These are phyloP conservation scores for Chrysolina oricalcia DNA, from an alignment of 2,888 invertebrate genomes.

Conservation along the genomic window DNA sequence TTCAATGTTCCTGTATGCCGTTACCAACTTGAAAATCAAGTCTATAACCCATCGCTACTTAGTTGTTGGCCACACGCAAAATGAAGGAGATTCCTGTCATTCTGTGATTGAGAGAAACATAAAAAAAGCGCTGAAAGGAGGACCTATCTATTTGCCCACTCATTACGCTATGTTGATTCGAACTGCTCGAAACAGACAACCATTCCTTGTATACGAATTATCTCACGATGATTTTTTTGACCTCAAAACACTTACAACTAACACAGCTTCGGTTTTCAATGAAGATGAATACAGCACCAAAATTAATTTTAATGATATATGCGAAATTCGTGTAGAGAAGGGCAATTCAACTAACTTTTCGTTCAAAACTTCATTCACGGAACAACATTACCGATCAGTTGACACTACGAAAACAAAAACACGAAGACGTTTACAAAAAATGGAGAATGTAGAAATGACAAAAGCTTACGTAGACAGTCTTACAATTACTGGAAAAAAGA, in stretches of 20 bases:
- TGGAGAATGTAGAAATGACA: constrained; percentile 15
- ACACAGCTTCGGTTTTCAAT: not conserved
- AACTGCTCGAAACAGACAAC: constrained; percentile 24
- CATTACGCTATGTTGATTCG: constrained; percentile 35
- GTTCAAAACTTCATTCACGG: too few relatives aligned
- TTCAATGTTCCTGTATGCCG: constrained; percentile 50
- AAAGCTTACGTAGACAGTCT: constrained; percentile 15
- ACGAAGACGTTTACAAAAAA: not conserved
- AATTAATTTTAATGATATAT: too few relatives aligned
- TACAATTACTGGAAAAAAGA: constrained; percentile 12
- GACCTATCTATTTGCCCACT: constrained; percentile 39
- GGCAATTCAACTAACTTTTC: too few relatives aligned
- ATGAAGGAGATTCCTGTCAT: constrained; percentile 57
- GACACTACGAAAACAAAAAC: not conserved
- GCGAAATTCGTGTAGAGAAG: too few relatives aligned
- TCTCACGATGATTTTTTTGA: constrained; percentile 26
- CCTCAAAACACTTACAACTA: constrained; percentile 11
- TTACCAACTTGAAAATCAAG: constrained; percentile 46
- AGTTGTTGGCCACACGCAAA: constrained; percentile 56
- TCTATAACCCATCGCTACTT: constrained; percentile 57
- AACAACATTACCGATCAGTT: constrained; percentile 2
- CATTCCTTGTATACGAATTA: constrained; percentile 28
- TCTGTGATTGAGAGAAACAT: constrained; percentile 54
- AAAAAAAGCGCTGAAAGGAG: constrained; percentile 41
- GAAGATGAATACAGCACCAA: too few relatives aligned